Percentiles rank a stretch among this genome's conserved stretches.
Conservation (phyloP, 2,113 vertebrate species). For the Corythornis madagascariensis region DNA sequence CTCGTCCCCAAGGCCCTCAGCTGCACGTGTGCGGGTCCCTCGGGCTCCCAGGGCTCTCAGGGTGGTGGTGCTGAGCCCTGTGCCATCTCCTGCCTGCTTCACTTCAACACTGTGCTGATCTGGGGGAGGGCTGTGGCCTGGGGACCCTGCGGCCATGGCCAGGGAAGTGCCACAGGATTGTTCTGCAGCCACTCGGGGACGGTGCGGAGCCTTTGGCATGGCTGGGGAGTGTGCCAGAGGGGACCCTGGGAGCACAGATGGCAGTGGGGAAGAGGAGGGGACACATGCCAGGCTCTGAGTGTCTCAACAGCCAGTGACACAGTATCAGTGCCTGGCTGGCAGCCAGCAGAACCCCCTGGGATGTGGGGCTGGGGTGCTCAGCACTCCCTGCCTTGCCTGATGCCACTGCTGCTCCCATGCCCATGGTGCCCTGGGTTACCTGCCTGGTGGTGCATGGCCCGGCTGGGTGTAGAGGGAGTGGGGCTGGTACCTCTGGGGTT, state of each 20-base stretch:
- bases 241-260: not conserved
- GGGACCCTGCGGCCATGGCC: not conserved
- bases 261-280: not conserved
- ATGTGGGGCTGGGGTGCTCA: not conserved
- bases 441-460: not conserved
- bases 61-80: not conserved
- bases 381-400: not conserved
- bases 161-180: not conserved
- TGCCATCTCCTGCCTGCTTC: rapidly evolving
- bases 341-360: not conserved
- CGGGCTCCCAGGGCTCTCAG: not conserved
- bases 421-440: not conserved
- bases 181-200: too few relatives aligned
- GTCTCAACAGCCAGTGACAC: not conserved
- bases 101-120: not conserved
- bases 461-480: not conserved
- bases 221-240: rapidly evolving
- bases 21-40: not conserved
- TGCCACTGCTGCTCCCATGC: not conserved
- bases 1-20: too few relatives aligned
- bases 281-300: not conserved
- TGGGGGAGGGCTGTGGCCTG: rapidly evolving
- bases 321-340: not conserved
- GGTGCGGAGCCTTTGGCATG: not conserved
- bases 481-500: not conserved